phyloP scores from a whole-genome alignment of 2,113 vertebrate genomes.

The Lampris incognitus region DNA sequence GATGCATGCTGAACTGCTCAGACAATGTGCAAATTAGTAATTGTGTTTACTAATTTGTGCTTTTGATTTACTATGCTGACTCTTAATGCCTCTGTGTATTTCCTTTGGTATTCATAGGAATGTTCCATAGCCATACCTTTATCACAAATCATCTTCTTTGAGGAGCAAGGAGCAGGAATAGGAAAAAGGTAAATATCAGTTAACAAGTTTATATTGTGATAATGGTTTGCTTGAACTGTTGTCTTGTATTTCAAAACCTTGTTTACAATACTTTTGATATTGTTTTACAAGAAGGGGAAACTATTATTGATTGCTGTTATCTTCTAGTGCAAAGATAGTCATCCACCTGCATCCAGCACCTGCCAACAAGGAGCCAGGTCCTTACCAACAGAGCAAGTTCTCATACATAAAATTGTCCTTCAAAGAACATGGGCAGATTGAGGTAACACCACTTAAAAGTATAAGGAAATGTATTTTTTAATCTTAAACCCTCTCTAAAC shows the following conservation, averaged over 20 bases:
- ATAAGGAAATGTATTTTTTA: neutral
- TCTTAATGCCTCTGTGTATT: neutral
- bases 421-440: constrained; percentile 97
- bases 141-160: constrained; percentile 93
- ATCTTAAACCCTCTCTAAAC: neutral
- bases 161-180: constrained; percentile 95
- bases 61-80: neutral
- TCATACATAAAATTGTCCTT: constrained; percentile 95
- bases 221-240: too few relatives aligned
- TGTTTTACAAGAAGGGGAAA: neutral
- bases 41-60: neutral
- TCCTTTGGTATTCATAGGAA: constrained; percentile 81
- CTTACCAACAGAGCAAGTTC: constrained; percentile 94
- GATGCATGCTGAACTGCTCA: too few relatives aligned
- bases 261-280: too few relatives aligned
- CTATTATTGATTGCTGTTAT: neutral
- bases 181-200: constrained; percentile 89
- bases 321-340: constrained; percentile 94
- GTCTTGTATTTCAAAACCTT: too few relatives aligned
- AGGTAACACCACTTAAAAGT: constrained; percentile 78
- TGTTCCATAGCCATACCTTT: constrained; percentile 92
- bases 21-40: too few relatives aligned
- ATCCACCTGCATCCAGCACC: constrained; percentile 89
- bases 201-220: neutral
- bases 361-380: constrained; percentile 92